Evolutionary conservation across 2,113 vertebrate species (phyloP).

Genomic region (Daboia siamensis): DNA sequence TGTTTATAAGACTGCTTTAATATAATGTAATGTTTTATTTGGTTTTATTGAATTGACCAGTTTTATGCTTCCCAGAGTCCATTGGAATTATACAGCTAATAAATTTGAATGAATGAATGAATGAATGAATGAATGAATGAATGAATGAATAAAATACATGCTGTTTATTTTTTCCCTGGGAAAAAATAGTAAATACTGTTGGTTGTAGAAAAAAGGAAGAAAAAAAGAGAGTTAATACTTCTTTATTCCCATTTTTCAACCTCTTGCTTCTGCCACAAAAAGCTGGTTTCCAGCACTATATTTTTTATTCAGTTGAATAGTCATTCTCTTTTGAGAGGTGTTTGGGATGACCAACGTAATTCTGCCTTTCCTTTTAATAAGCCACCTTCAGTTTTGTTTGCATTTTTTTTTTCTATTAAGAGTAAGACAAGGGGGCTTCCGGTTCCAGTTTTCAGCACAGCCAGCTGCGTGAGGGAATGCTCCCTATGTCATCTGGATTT

Average conservation of each 20-base stretch:
- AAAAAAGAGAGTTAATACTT: not conserved
- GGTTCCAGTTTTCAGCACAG: too few relatives aligned
- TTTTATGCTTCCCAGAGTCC: not conserved
- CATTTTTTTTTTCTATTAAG: not conserved
- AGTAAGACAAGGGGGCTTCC: not conserved
- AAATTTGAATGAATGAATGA: not conserved
- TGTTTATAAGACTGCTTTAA: not conserved
- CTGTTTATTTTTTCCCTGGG: not conserved
- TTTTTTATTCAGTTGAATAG: not conserved
- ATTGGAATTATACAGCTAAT: not conserved
- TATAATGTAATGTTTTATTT: not conserved
- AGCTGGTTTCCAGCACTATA: not conserved
- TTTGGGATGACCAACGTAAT: not conserved
- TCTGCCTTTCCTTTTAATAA: not conserved
- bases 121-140: not conserved
- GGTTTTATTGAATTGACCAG: not conserved
- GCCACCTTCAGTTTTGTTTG: not conserved
- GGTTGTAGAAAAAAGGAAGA: fast-evolving
- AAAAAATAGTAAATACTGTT: fast-evolving
- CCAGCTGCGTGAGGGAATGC: too few relatives aligned
- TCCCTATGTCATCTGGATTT: too few relatives aligned
- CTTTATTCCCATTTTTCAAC: fast-evolving
- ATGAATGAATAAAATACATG: fast-evolving
- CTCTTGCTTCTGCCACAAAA: not conserved
- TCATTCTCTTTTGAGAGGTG: not conserved